phyloP scores from a whole-genome alignment of 2,113 vertebrate genomes.

The Neofelis nebulosa region DNA sequence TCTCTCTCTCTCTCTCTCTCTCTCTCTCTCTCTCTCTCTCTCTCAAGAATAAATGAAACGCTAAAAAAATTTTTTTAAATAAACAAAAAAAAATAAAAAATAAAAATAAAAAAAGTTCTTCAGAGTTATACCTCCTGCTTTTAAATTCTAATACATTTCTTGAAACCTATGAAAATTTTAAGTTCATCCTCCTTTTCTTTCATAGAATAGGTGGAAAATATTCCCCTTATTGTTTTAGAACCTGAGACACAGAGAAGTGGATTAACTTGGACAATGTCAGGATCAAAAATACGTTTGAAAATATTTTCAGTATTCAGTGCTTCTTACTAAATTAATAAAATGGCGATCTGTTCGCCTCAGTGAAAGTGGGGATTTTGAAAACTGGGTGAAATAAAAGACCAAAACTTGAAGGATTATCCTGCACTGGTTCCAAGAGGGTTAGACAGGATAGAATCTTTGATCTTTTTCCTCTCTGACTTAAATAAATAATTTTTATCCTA shows the following conservation, averaged over 20 bases:
- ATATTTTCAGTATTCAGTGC: neutral
- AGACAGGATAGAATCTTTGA: neutral
- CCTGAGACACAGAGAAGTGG: neutral
- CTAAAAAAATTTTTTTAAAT: too few species aligned
- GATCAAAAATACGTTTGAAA: constrained; percentile 30
- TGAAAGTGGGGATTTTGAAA: neutral
- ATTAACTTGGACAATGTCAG: constrained; percentile 15
- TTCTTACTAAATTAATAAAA: neutral
- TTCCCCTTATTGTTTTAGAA: neutral
- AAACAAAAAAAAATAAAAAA: neutral
- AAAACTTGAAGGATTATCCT: neutral
- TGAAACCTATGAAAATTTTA: neutral
- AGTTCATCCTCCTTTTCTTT: neutral
- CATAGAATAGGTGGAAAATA: neutral
- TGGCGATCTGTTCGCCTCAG: neutral
- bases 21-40: too few species aligned
- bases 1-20: too few species aligned
- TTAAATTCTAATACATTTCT: constrained; percentile 5
- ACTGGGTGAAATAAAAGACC: neutral
- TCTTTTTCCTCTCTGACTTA: constrained; percentile 22
- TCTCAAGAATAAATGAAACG: too few species aligned
- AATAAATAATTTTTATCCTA: constrained; percentile 4
- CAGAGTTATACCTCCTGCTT: neutral
- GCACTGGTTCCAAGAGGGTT: neutral
- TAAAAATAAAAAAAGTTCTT: neutral